A percentile compares a stretch with the other conserved stretches of the same genome.
Conservation (phyloP, 2,113 vertebrate species). For the Cephalophus harveyi region DNA sequence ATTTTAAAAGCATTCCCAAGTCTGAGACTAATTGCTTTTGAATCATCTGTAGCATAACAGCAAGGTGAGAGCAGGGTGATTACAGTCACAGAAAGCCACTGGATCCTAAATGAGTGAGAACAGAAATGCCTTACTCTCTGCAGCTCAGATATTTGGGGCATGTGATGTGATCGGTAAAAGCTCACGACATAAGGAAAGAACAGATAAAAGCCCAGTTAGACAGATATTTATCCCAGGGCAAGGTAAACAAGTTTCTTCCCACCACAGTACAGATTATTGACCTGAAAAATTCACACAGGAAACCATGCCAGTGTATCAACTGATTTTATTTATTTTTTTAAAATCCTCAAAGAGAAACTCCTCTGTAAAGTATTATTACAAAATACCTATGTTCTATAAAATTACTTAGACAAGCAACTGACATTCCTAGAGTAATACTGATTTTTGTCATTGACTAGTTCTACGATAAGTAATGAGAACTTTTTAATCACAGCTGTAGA, state of each 20-base stretch:
- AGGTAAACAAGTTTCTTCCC: constrained; percentile 14
- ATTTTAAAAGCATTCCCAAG: neutral
- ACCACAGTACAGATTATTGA: neutral
- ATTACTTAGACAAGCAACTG: neutral
- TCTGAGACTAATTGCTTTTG: neutral
- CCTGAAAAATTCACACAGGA: constrained; percentile 2
- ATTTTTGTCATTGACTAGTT: neutral
- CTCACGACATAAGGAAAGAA: neutral
- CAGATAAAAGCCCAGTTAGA: neutral
- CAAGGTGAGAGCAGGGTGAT: neutral
- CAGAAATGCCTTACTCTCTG: neutral
- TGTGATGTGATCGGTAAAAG: neutral
- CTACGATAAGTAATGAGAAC: neutral
- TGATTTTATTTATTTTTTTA: neutral
- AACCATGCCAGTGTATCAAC: neutral
- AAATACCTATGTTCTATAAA: neutral
- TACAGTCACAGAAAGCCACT: neutral
- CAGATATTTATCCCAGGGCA: neutral
- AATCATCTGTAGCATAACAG: neutral
- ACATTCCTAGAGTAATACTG: neutral
- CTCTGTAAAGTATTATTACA: neutral
- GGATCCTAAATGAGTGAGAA: neutral
- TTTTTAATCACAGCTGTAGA: neutral
- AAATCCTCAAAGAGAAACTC: neutral
- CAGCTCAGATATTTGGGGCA: neutral